Evolutionary conservation across 2,888 invertebrate genomes (phyloP), one percentile per base, ranked within the genome.

Genomic region (Brachycybe producta): DNA sequence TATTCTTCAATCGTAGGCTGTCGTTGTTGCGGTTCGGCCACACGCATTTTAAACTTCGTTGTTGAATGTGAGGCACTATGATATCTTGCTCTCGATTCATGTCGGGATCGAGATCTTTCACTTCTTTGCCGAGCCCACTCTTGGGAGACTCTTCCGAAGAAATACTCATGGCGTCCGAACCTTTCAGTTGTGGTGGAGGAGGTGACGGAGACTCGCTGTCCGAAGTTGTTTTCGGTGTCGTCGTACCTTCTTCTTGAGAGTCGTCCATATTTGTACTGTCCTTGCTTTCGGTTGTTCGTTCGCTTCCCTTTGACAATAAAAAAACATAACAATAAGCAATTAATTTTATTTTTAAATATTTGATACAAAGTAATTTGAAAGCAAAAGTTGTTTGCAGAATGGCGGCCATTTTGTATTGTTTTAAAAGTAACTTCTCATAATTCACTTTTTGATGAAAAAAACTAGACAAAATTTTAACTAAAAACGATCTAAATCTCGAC

Each of bases 101-200:
- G 44, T 34, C 28, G 8, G 13, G 41, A 38, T 47, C 47, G 7
- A 15, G 24, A 21, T 23, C 48, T 13, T 39, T 42, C 24, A 17
- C 17, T 5, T 27, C 38, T 30, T 48, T 49, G n/a, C 28, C 48
- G 27, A 19, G 23, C 8, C 38, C 42, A n/a, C 41, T 42, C 32
- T 47, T 51, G 41, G 40, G 51, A 8, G 51, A 47, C 21, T 53
- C 53, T 32, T 53, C 53, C 15, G 53, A 53, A 23, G 53, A 53
- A 28, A 53, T 53, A 51, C 51, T 52, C 53, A 53, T 53, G 43
- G 53, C 53, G 28, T 53, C 53, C 13, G 53, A 52, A 17, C 53
- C 45, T 24, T 51, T 51, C 23, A 27, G 34, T 15, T 21, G 40
- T 13, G 30, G 19, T 21, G 26, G 21, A 13, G 39, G 26, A 19